phyloP scores from a whole-genome alignment of 2,888 invertebrate species.

The Pollenia amentaria region DNA sequence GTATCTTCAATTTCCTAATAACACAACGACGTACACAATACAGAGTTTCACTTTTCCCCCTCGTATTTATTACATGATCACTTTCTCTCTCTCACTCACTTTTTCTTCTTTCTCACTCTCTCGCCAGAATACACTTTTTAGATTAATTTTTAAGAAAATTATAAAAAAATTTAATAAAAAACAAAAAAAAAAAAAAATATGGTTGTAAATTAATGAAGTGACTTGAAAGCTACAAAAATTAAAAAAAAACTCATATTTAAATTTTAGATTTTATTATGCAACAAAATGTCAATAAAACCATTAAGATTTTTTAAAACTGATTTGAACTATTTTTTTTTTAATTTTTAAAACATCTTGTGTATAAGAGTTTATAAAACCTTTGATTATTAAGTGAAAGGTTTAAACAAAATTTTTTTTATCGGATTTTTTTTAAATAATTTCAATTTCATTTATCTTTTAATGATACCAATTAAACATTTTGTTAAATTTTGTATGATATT shows the following conservation, averaged over 20 bases:
- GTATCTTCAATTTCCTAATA: not conserved
- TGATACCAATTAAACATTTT: constrained; percentile 15
- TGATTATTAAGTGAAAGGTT: constrained; percentile 24
- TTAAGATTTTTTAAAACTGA: constrained; percentile 12
- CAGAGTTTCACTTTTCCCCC: constrained; percentile 34
- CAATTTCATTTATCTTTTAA: constrained; percentile 12
- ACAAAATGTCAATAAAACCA: constrained; percentile 3
- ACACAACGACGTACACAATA: not conserved
- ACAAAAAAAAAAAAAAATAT: not conserved
- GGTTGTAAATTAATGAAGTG: not conserved
- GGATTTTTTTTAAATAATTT: not conserved
- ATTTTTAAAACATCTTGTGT: not conserved
- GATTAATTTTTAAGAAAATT: constrained; percentile 3
- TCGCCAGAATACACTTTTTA: not conserved
- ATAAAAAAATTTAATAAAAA: not conserved
- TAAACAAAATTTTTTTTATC: not conserved
- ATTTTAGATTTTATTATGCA: constrained; percentile 13
- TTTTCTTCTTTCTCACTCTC: not conserved
- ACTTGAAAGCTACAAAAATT: not conserved
- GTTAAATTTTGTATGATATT: not conserved
- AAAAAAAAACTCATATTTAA: not conserved
- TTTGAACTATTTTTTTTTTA: constrained; percentile 1
- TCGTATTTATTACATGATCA: not conserved
- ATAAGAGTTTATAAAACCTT: not conserved
- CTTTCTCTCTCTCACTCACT: not conserved